Conservation (phyloP, 2,888 invertebrate species). For the Pandemis corylana region DNA sequence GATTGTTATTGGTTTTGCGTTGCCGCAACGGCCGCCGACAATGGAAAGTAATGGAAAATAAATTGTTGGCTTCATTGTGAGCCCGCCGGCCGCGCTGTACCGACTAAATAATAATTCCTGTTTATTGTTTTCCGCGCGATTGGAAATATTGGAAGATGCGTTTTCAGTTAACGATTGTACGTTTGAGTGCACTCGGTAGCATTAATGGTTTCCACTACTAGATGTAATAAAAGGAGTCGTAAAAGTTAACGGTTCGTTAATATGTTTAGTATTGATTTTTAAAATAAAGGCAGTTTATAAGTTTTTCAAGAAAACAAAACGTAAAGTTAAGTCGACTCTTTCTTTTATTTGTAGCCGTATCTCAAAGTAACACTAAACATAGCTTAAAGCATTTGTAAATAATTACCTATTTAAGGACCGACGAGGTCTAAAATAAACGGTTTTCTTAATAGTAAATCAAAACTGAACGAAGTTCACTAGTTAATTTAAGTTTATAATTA, state of each 20-base stretch:
- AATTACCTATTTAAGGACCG: too few relatives aligned
- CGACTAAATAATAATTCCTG: conserved; percentile 43
- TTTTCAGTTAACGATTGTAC: conserved; percentile 35
- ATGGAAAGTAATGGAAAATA: conserved; percentile 58
- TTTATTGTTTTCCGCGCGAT: conserved; percentile 41
- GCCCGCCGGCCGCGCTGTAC: conserved; percentile 31
- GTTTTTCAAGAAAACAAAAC: too few relatives aligned
- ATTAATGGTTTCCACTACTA: conserved; percentile 19
- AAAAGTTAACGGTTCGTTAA: not conserved
- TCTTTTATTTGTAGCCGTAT: too few relatives aligned
- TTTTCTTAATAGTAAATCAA: too few relatives aligned
- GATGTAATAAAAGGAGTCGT: conserved; percentile 4
- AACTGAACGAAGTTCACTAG: too few relatives aligned
- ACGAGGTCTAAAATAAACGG: too few relatives aligned
- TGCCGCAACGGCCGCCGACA: conserved; percentile 51
- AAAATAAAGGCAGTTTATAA: not conserved
- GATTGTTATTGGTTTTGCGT: conserved; percentile 68
- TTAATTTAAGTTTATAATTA: too few relatives aligned
- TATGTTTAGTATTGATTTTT: not conserved
- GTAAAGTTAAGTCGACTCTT: too few relatives aligned
- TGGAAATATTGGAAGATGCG: conserved; percentile 40
- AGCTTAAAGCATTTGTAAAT: too few relatives aligned
- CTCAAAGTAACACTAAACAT: too few relatives aligned
- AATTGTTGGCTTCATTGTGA: conserved; percentile 55
- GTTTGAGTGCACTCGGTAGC: conserved; percentile 29